Evolutionary conservation across 2,888 invertebrate species (phyloP), one percentile per base, ranked within the genome.

Genomic region (Acleris laterana): DNA sequence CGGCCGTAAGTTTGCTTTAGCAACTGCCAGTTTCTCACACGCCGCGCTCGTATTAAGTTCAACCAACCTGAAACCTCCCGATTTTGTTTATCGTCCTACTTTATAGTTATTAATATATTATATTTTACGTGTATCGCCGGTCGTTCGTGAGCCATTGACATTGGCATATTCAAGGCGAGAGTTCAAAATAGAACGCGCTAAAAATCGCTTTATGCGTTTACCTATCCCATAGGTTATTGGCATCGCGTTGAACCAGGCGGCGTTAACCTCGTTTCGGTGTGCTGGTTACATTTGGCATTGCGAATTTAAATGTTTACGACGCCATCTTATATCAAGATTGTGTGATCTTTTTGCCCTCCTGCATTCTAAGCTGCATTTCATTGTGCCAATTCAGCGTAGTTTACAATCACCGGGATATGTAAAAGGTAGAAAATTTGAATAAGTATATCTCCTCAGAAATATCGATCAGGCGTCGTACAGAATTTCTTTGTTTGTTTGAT

Each of bases 111-210:
- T 67, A 62, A 65, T 50, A 69, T 51, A 53, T 52, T 42, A 9
- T 46, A 17, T 46, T n/a, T n/a, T 71, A 75, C 77, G 76, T 80
- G 79, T 80, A 70, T 72, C 73, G 74, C 74, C 73, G 72, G 70
- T 74, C 77, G 79, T 85, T 85, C 77, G 76, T 83, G 82, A 88
- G 89, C 87, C 88, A 89, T 89, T 90, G 90, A 90, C 90, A 89
- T 88, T 87, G 81, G 76, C 74, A 71, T 70, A 76, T 80, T 82
- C 74, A 80, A 78, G 74, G 73, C 73, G 71, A 70, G 75, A 78
- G 51, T 66, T 83, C 78, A 77, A 87, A 88, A 87, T 87, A 86
- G 82, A 80, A 67, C 74, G 70, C 73, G 73, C 74, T 71, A 69
- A 77, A 79, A 79, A 79, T 76, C 75, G 73, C 73, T 70, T 71